These are phyloP conservation scores for Columbina picui DNA, from an alignment of 2,113 vertebrate species.

Conservation along the genomic window DNA sequence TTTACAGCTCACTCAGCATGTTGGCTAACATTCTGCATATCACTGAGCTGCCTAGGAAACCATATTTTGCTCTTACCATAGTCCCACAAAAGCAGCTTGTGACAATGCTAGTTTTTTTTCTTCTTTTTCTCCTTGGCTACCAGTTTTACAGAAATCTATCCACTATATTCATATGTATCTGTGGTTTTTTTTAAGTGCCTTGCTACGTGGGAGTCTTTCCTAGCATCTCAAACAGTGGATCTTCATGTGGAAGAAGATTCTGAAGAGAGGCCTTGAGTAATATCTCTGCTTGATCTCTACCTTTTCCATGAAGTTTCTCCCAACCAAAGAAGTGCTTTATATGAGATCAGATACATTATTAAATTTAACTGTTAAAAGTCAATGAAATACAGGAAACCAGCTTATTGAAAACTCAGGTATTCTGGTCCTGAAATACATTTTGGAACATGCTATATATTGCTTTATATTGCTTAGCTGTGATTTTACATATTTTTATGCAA, in stretches of 20 bases:
- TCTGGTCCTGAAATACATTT: slow-evolving; percentile 62
- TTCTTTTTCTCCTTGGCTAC: background rate
- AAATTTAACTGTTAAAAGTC: slow-evolving; percentile 36
- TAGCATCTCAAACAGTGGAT: slow-evolving; percentile 84
- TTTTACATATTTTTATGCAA: slow-evolving; percentile 67
- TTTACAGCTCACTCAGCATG: slow-evolving; percentile 37
- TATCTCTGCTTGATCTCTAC: background rate
- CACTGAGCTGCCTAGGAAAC: slow-evolving; percentile 47
- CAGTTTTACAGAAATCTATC: background rate
- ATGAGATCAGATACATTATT: slow-evolving; percentile 31
- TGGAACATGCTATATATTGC: slow-evolving; percentile 14
- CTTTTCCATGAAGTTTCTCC: slow-evolving; percentile 20
- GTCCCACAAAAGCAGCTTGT: background rate
- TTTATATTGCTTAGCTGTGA: slow-evolving; percentile 57
- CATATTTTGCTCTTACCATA: background rate
- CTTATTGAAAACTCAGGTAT: slow-evolving; percentile 73
- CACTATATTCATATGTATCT: background rate
- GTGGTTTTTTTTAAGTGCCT: slow-evolving; percentile 84
- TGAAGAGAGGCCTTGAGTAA: slow-evolving; percentile 75
- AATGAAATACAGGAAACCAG: slow-evolving; percentile 59
- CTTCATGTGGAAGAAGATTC: slow-evolving; percentile 67
- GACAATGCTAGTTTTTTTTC: background rate
- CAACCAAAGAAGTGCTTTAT: slow-evolving; percentile 76
- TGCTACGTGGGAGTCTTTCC: slow-evolving; percentile 94
- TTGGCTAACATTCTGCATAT: background rate